A percentile compares a stretch with the other conserved stretches of the same genome.
phyloP scores from a whole-genome alignment of 2,888 invertebrate species.

The Crossocerus cetratus region DNA sequence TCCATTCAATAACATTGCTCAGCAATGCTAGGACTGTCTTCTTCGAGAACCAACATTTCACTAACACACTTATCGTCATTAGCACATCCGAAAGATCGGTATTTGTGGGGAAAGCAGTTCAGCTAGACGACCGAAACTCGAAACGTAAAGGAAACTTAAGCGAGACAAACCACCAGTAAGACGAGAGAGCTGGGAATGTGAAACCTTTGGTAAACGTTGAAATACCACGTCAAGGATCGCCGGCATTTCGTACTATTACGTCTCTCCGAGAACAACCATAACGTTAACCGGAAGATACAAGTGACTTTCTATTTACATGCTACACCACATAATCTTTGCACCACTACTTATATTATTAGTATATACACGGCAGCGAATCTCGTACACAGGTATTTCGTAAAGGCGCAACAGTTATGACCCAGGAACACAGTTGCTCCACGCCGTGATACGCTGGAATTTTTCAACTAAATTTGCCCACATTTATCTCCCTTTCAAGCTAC shows the following conservation, averaged over 20 bases:
- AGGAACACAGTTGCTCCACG: conserved; percentile 58
- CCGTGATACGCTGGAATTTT: conserved; percentile 41
- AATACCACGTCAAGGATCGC: conserved; percentile 35
- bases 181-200: conserved; percentile 41
- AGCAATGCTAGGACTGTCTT: conserved; percentile 4
- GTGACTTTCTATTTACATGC: conserved; percentile 52
- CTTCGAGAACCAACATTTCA: not conserved
- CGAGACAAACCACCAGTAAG: conserved; percentile 1
- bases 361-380: conserved; percentile 56
- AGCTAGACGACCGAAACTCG: conserved; percentile 15
- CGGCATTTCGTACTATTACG: conserved; percentile 48
- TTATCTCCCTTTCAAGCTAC: conserved; percentile 29
- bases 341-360: conserved; percentile 56
- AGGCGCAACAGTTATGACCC: conserved; percentile 52
- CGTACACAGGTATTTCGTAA: conserved; percentile 47
- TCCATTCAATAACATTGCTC: conserved; percentile 7
- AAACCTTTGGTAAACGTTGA: conserved; percentile 57
- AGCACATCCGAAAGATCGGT: conserved; percentile 20
- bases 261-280: conserved; percentile 40
- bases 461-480: conserved; percentile 39
- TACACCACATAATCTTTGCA: conserved; percentile 51
- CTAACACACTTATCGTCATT: conserved; percentile 15
- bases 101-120: conserved; percentile 5
- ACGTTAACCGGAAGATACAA: conserved; percentile 52
- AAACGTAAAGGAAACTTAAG: conserved; percentile 2